Evolutionary conservation across 2,113 vertebrate genomes (phyloP).

Genomic region (Pseudorectes ferrugineus): DNA sequence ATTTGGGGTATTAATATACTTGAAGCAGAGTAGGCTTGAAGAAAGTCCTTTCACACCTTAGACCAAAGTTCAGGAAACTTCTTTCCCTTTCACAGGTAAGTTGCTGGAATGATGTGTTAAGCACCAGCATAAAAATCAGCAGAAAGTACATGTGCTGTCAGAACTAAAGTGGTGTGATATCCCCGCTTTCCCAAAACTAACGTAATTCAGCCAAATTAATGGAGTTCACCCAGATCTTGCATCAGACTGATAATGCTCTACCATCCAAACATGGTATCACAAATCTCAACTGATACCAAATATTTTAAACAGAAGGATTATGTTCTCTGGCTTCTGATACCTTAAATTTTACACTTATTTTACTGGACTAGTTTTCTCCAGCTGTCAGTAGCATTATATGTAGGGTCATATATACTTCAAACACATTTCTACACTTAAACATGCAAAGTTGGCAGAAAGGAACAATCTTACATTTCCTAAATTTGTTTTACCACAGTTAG

Average conservation of each 20-base stretch:
- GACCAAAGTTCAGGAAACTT: not conserved
- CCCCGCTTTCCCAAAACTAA: not conserved
- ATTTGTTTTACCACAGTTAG: not conserved
- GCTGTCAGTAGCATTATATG: not conserved
- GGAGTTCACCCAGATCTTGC: not conserved
- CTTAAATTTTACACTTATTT: not conserved
- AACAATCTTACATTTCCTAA: not conserved
- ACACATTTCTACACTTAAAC: not conserved
- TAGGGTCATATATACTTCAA: not conserved
- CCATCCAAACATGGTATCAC: not conserved
- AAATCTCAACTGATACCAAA: not conserved
- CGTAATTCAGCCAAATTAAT: not conserved
- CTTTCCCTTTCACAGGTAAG: not conserved
- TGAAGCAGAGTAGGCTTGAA: not conserved
- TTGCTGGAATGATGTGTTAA: not conserved
- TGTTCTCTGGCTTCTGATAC: not conserved
- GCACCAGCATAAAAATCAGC: not conserved
- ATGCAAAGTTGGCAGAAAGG: not conserved
- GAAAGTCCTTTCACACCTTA: not conserved
- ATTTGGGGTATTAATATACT: not conserved
- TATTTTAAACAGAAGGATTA: not conserved
- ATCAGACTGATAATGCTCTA: not conserved
- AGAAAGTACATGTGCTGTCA: not conserved
- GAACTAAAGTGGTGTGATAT: not conserved
- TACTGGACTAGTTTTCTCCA: not conserved